Percentiles rank a stretch among this genome's conserved stretches.
These are phyloP conservation scores for Conistra vaccinii DNA, from an alignment of 2,888 invertebrate species.

Conservation along the genomic window DNA sequence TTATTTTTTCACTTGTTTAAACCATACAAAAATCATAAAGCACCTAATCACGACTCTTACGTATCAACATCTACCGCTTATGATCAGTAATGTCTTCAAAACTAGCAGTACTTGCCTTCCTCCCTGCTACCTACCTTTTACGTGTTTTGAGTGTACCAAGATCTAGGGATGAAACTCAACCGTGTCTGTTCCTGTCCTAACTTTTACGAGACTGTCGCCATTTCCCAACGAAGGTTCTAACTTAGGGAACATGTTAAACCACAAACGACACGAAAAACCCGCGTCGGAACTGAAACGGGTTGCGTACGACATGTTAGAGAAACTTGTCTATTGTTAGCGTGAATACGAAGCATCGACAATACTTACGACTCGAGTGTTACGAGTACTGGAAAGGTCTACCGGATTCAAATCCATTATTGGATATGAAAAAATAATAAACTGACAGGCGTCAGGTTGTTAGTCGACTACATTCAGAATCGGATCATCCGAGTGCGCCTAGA, in stretches of 20 bases:
- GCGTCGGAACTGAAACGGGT: conserved; percentile 27
- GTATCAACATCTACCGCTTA: background rate
- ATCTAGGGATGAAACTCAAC: conserved; percentile 1
- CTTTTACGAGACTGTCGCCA: conserved; percentile 26
- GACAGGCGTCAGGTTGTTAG: conserved; percentile 5
- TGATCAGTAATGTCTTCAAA: background rate
- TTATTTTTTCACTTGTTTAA: background rate
- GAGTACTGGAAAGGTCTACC: conserved; percentile 44
- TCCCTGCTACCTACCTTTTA: background rate
- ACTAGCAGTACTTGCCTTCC: background rate
- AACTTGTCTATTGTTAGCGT: conserved; percentile 50
- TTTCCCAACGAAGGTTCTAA: conserved; percentile 11
- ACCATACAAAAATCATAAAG: background rate
- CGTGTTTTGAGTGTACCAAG: background rate
- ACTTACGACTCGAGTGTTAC: conserved; percentile 36
- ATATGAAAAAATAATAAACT: conserved; percentile 39
- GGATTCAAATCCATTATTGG: conserved; percentile 48
- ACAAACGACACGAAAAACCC: conserved; percentile 41
- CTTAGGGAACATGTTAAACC: conserved; percentile 38
- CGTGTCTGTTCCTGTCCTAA: conserved; percentile 15
- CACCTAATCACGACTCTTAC: background rate
- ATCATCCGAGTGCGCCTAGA: background rate
- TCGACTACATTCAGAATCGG: conserved; percentile 4
- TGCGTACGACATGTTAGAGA: conserved; percentile 51
- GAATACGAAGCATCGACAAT: conserved; percentile 48